phyloP scores from a whole-genome alignment of 2,888 invertebrate genomes.

The Hybos culiciformis region DNA sequence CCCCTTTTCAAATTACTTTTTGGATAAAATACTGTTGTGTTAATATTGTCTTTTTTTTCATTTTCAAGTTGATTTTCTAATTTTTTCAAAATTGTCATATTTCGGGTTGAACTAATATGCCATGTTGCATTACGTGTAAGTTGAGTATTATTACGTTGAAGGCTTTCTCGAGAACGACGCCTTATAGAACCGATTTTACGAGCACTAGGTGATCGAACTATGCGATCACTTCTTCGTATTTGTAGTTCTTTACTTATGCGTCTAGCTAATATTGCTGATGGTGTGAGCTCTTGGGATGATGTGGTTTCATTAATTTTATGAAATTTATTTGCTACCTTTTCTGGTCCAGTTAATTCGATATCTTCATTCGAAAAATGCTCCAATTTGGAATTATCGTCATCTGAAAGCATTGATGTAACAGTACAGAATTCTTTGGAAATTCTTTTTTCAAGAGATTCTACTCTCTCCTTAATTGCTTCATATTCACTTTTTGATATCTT shows the following conservation, averaged over 20 bases:
- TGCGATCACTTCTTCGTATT: conserved; percentile 54
- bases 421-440: conserved; percentile 52
- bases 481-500: conserved; percentile 61
- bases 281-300: conserved; percentile 27
- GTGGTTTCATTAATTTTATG: conserved; percentile 59
- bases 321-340: conserved; percentile 56
- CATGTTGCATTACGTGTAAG: conserved; percentile 51
- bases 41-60: conserved; percentile 5
- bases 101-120: conserved; percentile 36
- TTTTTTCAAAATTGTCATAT: background rate
- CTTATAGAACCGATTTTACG: conserved; percentile 65
- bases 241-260: conserved; percentile 58
- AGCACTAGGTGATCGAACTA: conserved; percentile 67
- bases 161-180: conserved; percentile 53
- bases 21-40: conserved; percentile 36
- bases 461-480: conserved; percentile 61
- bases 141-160: too few species aligned
- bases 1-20: conserved; percentile 41
- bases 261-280: conserved; percentile 54
- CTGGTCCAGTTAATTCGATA: conserved; percentile 35
- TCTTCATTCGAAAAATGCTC: too few species aligned
- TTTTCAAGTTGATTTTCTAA: conserved; percentile 8
- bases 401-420: conserved; percentile 15
- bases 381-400: conserved; percentile 7
- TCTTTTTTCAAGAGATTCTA: conserved; percentile 56